Evolutionary conservation across 1,140 invertebrate genomes (phyloP).

Genomic region (Trichomalopsis sarcophagae): DNA sequence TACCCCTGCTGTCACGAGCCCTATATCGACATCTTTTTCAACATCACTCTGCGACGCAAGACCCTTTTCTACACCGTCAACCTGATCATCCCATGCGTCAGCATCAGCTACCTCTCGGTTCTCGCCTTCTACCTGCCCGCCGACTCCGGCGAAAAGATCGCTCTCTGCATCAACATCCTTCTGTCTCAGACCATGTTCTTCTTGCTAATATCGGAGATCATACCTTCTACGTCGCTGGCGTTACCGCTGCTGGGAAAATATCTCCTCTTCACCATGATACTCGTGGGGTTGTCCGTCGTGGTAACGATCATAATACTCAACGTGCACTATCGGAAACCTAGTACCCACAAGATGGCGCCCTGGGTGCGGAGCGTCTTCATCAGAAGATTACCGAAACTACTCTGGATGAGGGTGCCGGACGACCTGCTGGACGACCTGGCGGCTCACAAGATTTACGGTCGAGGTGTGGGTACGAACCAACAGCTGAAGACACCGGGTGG

Average conservation of each 20-base stretch:
- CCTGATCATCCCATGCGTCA: slow-evolving; percentile 94
- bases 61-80: slow-evolving; percentile 98
- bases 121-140: slow-evolving; percentile 98
- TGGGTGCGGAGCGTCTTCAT: slow-evolving; percentile 94
- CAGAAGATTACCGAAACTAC: slow-evolving; percentile 85
- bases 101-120: slow-evolving; percentile 93
- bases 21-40: slow-evolving; percentile 98
- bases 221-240: slow-evolving; percentile 98
- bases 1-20: slow-evolving; percentile 92
- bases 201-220: slow-evolving; percentile 97
- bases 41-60: slow-evolving; percentile 95
- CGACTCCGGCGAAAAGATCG: slow-evolving; percentile 98
- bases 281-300: slow-evolving; percentile 96
- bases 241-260: slow-evolving; percentile 98
- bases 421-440: slow-evolving; percentile 86
- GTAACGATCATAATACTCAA: slow-evolving; percentile 98
- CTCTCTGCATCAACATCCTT: slow-evolving; percentile 98
- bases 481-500: not conserved
- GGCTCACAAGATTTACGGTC: slow-evolving; percentile 83
- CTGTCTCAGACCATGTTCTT: slow-evolving; percentile 99
- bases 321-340: slow-evolving; percentile 99
- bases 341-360: slow-evolving; percentile 96
- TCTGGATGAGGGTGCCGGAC: slow-evolving; percentile 91
- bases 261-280: slow-evolving; percentile 98
- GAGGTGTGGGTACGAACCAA: slow-evolving; percentile 68